Evolutionary conservation across 2,113 vertebrate species (phyloP), one percentile per base, ranked within the genome.

Genomic region (Noturus placidus): DNA sequence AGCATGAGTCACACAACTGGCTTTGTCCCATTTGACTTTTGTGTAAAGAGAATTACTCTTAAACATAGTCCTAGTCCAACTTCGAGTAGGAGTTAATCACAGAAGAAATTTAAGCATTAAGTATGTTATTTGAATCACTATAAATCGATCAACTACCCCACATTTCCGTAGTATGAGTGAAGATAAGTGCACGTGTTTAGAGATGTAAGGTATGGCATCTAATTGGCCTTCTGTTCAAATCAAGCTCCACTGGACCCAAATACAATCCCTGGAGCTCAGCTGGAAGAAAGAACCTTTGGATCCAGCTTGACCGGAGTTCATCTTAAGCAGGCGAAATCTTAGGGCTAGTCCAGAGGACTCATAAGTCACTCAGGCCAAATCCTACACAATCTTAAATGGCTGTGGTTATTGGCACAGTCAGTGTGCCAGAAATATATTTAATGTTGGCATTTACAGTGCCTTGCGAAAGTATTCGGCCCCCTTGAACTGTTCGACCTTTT

Each of bases 21-120:
- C 4, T 79, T 46, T 88, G 85, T 61, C 5, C 82, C 83, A 22
- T 80, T 77, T 67, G 30, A 30, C 46, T 5, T 78, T 65, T 27
- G 19, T 80, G 80, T 22, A 19, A 35, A 59, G 56, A 67, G 10
- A 67, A n/a, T 67, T 30, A 14, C 27, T 65, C 27, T 11, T 63
- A 63, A 25, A 65, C 11, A n/a, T 65, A 11, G 25, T 63, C 59
- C 59, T n/a, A 13, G 69, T 19, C 6, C 5, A 72, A 8, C 33
- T 19, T 70, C 5, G 35, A 33, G 27, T 65, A 69, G 13, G 25
- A 63, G 61, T 27, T 30, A 30, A 25, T 63, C 25, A 27, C 22
- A 63, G 61, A 27, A 67, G 4, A n/a, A 65, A 65, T 30, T 19
- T 72, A 38, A 22, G 35, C 35, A 22, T 72, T 22, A 72, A n/a